phyloP scores from a whole-genome alignment of 2,113 vertebrate genomes.

The Loxodonta africana region DNA sequence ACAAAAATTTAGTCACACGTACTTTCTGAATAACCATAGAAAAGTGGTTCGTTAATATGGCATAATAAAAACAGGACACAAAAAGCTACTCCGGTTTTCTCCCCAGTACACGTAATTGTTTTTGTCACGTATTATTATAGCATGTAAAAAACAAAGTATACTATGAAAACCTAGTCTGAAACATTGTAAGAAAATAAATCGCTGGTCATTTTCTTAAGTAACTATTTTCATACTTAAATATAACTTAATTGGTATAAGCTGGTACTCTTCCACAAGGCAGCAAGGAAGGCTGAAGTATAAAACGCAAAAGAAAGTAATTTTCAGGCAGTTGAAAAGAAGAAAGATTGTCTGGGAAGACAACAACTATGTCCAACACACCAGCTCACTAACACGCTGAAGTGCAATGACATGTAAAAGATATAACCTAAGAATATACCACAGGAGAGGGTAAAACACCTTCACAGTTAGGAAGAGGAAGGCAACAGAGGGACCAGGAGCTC shows the following conservation, averaged over 20 bases:
- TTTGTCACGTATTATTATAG: not conserved
- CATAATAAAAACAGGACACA: slow-evolving; percentile 61
- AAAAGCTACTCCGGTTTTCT: slow-evolving; percentile 8
- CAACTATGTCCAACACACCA: not conserved
- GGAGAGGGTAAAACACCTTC: not conserved
- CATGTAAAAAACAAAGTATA: slow-evolving; percentile 18
- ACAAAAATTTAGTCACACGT: slow-evolving; percentile 75
- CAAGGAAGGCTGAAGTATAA: not conserved
- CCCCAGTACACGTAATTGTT: not conserved
- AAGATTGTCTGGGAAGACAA: slow-evolving; percentile 13
- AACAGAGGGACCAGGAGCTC: not conserved
- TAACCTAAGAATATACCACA: not conserved
- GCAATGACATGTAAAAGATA: not conserved
- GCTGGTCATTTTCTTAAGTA: slow-evolving; percentile 31
- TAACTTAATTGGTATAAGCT: slow-evolving; percentile 20
- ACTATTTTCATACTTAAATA: slow-evolving; percentile 60
- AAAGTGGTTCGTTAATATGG: not conserved
- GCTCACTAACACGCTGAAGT: not conserved
- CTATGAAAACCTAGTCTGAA: slow-evolving; percentile 31
- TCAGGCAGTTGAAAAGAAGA: slow-evolving; percentile 36
- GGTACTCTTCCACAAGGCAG: not conserved
- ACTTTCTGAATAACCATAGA: slow-evolving; percentile 53
- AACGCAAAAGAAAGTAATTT: slow-evolving; percentile 44
- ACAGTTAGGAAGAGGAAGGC: not conserved
- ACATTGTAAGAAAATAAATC: slow-evolving; percentile 1